Evolutionary conservation across 2,113 vertebrate species (phyloP).

Genomic region (Gadus chalcogrammus): DNA sequence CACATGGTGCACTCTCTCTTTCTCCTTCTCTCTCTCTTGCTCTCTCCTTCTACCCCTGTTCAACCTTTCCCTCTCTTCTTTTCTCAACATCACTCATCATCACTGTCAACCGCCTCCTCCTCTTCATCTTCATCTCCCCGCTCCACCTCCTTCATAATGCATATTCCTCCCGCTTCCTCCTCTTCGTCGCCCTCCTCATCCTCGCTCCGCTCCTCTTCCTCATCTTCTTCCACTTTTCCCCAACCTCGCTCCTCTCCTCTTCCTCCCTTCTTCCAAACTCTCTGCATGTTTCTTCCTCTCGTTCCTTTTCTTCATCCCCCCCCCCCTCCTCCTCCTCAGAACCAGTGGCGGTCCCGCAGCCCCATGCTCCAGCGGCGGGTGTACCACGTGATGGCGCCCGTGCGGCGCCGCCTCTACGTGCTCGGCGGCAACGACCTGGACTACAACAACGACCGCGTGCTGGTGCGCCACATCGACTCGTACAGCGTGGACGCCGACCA

Average conservation of each 20-base stretch:
- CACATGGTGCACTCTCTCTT: too few relatives aligned
- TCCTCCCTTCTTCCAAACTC: background rate
- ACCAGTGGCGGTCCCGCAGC: slow-evolving; percentile 89
- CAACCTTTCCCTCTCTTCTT: too few relatives aligned
- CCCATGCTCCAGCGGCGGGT: slow-evolving; percentile 95
- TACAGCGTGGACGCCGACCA: slow-evolving; percentile 91
- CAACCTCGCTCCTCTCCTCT: too few relatives aligned
- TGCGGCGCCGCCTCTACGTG: slow-evolving; percentile 90
- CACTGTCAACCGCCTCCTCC: background rate
- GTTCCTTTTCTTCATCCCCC: background rate
- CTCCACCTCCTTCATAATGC: too few relatives aligned
- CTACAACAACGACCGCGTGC: slow-evolving; percentile 94
- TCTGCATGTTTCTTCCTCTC: slow-evolving; percentile 17
- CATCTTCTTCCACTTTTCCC: background rate
- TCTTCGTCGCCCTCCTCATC: slow-evolving; percentile 37
- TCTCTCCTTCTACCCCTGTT: too few relatives aligned
- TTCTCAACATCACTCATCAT: too few relatives aligned
- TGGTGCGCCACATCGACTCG: slow-evolving; percentile 93
- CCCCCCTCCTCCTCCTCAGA: slow-evolving; percentile 62
- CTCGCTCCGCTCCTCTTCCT: slow-evolving; percentile 25
- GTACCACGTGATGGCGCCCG: slow-evolving; percentile 95
- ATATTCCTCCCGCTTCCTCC: too few relatives aligned
- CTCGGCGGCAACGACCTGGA: slow-evolving; percentile 94
- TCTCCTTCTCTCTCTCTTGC: too few relatives aligned
- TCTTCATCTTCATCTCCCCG: background rate